Evolutionary conservation across 1,140 invertebrate genomes (phyloP).

Genomic region (Drosophila azteca): DNA sequence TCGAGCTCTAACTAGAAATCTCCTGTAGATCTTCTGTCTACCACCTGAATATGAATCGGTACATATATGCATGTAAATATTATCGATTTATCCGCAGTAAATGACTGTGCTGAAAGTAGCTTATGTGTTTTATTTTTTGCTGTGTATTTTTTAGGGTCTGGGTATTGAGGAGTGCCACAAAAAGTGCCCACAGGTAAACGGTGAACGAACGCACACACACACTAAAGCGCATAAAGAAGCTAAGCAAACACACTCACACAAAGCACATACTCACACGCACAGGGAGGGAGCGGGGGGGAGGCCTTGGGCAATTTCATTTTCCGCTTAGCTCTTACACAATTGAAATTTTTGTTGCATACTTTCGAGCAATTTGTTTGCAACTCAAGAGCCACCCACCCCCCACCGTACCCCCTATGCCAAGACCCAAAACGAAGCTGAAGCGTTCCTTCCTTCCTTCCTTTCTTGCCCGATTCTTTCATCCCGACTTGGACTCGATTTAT

Average conservation of each 20-base stretch:
- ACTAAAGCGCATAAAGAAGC: slow-evolving; percentile 19
- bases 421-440: neutral
- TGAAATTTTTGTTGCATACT: slow-evolving; percentile 76
- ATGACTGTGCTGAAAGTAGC: neutral
- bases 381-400: slow-evolving; percentile 20
- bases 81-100: too few species aligned
- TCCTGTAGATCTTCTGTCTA: too few species aligned
- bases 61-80: too few species aligned
- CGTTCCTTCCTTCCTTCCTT: neutral
- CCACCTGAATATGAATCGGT: too few species aligned
- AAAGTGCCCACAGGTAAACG: slow-evolving; percentile 39
- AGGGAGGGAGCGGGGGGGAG: neutral
- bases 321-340: slow-evolving; percentile 66
- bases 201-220: slow-evolving; percentile 22
- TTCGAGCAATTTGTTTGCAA: slow-evolving; percentile 69
- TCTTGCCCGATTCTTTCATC: neutral
- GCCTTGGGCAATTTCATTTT: slow-evolving; percentile 64
- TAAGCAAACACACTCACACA: slow-evolving; percentile 22
- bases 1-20: too few species aligned
- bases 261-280: neutral
- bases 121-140: neutral
- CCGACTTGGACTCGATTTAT: slow-evolving; percentile 59
- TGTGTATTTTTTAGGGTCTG: neutral
- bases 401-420: too few species aligned
- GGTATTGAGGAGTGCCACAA: slow-evolving; percentile 19